phyloP scores from a whole-genome alignment of 1,140 invertebrate genomes.

The Megathymus violae region DNA sequence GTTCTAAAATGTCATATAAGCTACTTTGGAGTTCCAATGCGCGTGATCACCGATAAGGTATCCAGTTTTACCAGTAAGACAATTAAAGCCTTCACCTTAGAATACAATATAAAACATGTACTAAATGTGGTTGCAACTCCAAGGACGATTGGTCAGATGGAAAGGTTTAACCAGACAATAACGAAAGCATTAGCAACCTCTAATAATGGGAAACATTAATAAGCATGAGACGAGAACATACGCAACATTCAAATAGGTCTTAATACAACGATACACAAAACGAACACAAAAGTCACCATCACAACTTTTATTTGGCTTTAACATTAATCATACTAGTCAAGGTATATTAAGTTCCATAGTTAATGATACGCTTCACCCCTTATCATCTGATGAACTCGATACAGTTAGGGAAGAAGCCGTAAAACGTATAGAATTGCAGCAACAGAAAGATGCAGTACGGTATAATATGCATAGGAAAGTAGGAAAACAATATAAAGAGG shows the following conservation, averaged over 20 bases:
- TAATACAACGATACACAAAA: constrained; percentile 36
- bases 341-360: constrained; percentile 15
- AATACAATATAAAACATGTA: too few relatives aligned
- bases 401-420: constrained; percentile 10
- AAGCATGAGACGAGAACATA: not conserved
- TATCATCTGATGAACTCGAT: not conserved
- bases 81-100: too few relatives aligned
- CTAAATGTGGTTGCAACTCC: too few relatives aligned
- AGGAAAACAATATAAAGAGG: constrained; percentile 24
- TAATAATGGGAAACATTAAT: not conserved
- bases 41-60: too few relatives aligned
- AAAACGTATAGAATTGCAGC: constrained; percentile 21
- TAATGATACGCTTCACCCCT: not conserved
- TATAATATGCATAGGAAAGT: constrained; percentile 39
- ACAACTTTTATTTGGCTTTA: constrained; percentile 33
- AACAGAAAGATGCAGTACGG: constrained; percentile 18
- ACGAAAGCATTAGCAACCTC: not conserved
- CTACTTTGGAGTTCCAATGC: too few relatives aligned
- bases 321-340: constrained; percentile 22
- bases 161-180: too few relatives aligned
- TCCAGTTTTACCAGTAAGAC: too few relatives aligned
- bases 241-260: constrained; percentile 30
- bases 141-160: too few relatives aligned
- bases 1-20: too few relatives aligned
- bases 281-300: constrained; percentile 27